Evolutionary conservation across 2,888 invertebrate species (phyloP), one percentile per base, ranked within the genome.

Genomic region (Pseudococcus longispinus): DNA sequence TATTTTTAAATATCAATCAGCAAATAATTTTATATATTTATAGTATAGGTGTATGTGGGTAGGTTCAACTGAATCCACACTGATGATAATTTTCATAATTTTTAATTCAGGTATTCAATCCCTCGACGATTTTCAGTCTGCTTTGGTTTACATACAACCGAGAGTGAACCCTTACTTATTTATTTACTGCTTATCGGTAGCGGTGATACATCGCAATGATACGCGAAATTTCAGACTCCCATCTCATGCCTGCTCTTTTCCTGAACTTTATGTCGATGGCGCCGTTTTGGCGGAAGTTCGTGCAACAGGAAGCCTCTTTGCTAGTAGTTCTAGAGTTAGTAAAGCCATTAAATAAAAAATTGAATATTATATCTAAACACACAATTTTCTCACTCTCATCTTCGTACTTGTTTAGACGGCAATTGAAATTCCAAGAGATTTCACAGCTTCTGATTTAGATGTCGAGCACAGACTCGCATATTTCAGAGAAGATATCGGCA

Each of bases 401-500:
- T 42, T 83, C 26, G 2, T 44, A 37, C n/a, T 46, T 60, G 26
- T n/a, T 42, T 91, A 94, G 94, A 91, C 92, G 89, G 93, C 94
- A 0, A 92, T 96, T 80, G 93, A 93, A 84, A 94, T 96, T 88
- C 95, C 95, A 0, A 90, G 91, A 32, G 94, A 95, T 91, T 96
- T 94, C 90, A 95, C 96, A 0, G 96, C 96, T 0, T 93, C 94
- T 0, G 93, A 94, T 88, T 89, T 92, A 3, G 96, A 96, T 89
- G 94, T 94, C 0, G 96, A 97, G 89, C 96, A 96, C 90, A 93
- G 94, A 6, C 91, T 96, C 88, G 95, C 95, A 44, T 97, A 96
- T 91, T 96, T 95, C 93, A 93, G 96, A 65, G 96, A 96, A 90
- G 96, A 96, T 90, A 92, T 96, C 88, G 96, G 96, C 88, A 92